A percentile compares a stretch with the other conserved stretches of the same genome.
These are phyloP conservation scores for Eremobia ochroleuca DNA, from an alignment of 2,888 invertebrate genomes.

Conservation along the genomic window DNA sequence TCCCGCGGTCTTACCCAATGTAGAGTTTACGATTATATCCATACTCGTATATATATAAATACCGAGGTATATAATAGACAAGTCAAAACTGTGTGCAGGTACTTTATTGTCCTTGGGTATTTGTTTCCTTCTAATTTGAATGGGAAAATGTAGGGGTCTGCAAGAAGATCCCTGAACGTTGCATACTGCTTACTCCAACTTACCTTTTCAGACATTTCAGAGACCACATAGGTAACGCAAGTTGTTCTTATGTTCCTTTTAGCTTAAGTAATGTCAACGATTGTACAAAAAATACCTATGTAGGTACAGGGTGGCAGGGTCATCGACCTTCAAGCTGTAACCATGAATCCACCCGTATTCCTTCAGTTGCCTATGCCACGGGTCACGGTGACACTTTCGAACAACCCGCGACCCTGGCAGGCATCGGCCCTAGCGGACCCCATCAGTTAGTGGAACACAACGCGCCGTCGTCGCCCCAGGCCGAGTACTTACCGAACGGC, in stretches of 20 bases:
- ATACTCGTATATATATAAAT: not conserved
- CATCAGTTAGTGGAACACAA: too few species aligned
- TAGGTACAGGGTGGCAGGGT: too few species aligned
- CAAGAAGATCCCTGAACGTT: not conserved
- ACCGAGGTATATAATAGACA: conserved; percentile 1
- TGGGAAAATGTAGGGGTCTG: not conserved
- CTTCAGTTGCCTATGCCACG: too few species aligned
- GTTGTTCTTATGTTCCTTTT: not conserved
- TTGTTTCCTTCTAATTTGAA: not conserved
- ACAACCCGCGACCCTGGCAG: too few species aligned
- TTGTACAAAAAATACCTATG: not conserved
- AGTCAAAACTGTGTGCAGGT: not conserved
- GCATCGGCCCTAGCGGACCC: too few species aligned
- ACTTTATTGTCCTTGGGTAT: too few species aligned
- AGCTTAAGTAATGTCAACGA: not conserved
- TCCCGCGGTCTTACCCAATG: conserved; percentile 48
- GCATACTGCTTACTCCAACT: not conserved
- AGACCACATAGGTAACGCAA: not conserved
- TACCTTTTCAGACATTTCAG: not conserved
- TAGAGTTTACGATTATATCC: conserved; percentile 16
- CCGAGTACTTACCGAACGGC: too few species aligned
- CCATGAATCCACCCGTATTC: too few species aligned
- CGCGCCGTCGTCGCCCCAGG: too few species aligned
- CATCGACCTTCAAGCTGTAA: not conserved
- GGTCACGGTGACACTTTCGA: too few species aligned